These are phyloP conservation scores for Muscidifurax raptorellus DNA, from an alignment of 1,140 invertebrate species.

Conservation along the genomic window DNA sequence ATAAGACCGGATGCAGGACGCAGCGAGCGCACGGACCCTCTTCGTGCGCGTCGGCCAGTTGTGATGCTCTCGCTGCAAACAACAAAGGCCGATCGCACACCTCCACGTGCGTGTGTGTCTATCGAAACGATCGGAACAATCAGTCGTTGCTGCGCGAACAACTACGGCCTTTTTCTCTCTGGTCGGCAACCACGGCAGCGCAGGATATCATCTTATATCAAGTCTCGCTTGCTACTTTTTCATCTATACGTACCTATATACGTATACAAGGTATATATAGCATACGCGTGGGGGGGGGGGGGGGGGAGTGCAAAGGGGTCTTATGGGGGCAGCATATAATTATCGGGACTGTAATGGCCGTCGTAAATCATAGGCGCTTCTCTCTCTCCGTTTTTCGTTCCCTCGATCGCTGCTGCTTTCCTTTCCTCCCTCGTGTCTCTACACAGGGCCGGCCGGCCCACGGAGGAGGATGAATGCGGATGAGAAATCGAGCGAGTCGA, in stretches of 20 bases:
- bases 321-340: conserved; percentile 72
- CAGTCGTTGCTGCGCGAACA: conserved; percentile 55
- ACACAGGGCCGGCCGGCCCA: conserved; percentile 66
- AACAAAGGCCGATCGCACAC: conserved; percentile 31
- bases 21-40: conserved; percentile 16
- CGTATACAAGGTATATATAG: conserved; percentile 29
- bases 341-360: conserved; percentile 73
- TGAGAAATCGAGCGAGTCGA: conserved; percentile 71
- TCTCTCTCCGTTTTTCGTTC: conserved; percentile 52
- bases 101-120: not conserved
- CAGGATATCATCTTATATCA: not conserved
- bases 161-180: conserved; percentile 56
- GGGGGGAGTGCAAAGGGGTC: conserved; percentile 55
- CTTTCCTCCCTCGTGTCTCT: not conserved
- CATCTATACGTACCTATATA: conserved; percentile 47
- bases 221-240: not conserved
- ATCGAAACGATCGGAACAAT: conserved; percentile 62
- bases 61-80: not conserved
- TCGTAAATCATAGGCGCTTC: conserved; percentile 74
- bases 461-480: conserved; percentile 69
- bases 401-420: not conserved
- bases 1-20: conserved; percentile 51
- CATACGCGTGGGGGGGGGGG: conserved; percentile 59
- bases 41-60: conserved; percentile 30
- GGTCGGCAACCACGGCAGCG: not conserved